These are phyloP conservation scores for Aricia agestis DNA, from an alignment of 1,140 invertebrate genomes.

Conservation along the genomic window DNA sequence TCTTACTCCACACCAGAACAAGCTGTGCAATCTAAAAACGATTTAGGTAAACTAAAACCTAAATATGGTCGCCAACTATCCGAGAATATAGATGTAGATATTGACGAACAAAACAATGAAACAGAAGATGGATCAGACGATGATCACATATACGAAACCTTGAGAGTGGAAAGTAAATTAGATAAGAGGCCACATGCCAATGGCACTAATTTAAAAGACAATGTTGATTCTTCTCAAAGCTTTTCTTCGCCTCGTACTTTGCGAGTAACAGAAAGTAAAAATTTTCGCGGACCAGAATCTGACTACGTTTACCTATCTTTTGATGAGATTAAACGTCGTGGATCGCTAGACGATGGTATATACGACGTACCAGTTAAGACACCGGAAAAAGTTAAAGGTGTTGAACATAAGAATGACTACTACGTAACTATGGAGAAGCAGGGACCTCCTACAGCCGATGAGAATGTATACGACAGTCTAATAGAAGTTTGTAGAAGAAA, in stretches of 20 bases:
- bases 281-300: constrained; percentile 50
- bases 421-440: constrained; percentile 62
- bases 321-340: constrained; percentile 50
- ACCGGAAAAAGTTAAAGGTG: constrained; percentile 50
- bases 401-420: constrained; percentile 34
- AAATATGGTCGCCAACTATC: constrained; percentile 72
- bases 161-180: constrained; percentile 49
- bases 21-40: constrained; percentile 51
- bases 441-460: constrained; percentile 37
- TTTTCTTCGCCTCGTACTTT: not conserved
- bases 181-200: not conserved
- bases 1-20: constrained; percentile 73
- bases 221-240: constrained; percentile 27
- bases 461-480: constrained; percentile 61
- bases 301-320: constrained; percentile 74
- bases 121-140: constrained; percentile 68
- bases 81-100: constrained; percentile 47
- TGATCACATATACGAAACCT: constrained; percentile 75
- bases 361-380: constrained; percentile 67
- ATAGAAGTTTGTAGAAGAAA: constrained; percentile 57
- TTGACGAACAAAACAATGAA: constrained; percentile 36
- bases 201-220: constrained; percentile 44
- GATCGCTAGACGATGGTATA: constrained; percentile 60
- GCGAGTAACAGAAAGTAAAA: constrained; percentile 21
- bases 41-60: constrained; percentile 60